Evolutionary conservation across 1,140 invertebrate genomes (phyloP).

Genomic region (Drosophila carrolli): DNA sequence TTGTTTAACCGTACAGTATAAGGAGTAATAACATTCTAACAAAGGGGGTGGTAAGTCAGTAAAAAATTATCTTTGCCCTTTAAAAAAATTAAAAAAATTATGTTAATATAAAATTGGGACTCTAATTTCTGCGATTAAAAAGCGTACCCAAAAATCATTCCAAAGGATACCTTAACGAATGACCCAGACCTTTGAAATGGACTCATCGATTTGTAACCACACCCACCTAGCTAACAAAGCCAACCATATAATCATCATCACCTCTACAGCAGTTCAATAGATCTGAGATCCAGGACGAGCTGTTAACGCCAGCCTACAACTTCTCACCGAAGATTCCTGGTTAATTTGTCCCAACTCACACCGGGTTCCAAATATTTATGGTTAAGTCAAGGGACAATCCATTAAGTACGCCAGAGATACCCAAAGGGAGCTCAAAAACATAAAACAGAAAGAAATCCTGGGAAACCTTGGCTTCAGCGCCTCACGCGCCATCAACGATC

Average conservation of each 20-base stretch:
- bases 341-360: conserved; percentile 72
- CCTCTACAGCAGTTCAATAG: conserved; percentile 28
- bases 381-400: conserved; percentile 66
- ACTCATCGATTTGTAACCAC: conserved; percentile 2
- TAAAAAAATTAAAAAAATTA: too few species aligned
- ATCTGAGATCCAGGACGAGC: conserved; percentile 38
- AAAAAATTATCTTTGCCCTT: too few species aligned
- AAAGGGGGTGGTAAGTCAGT: too few species aligned
- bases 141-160: neutral
- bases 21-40: too few species aligned
- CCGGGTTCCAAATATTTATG: conserved; percentile 72
- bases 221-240: conserved; percentile 14
- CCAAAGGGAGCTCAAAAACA: conserved; percentile 33
- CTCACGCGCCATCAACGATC: conserved; percentile 71
- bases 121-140: neutral
- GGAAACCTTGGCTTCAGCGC: conserved; percentile 44
- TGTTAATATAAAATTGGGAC: too few species aligned
- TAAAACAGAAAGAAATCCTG: conserved; percentile 36
- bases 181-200: conserved; percentile 1
- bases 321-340: conserved; percentile 57
- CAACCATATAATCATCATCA: conserved; percentile 45
- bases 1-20: too few species aligned
- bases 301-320: conserved; percentile 77
- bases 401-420: conserved; percentile 55
- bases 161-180: neutral